Evolutionary conservation across 2,797 vertebrate species (phyloP), one percentile per base, ranked within the genome.

Genomic region (Momotus momota): DNA sequence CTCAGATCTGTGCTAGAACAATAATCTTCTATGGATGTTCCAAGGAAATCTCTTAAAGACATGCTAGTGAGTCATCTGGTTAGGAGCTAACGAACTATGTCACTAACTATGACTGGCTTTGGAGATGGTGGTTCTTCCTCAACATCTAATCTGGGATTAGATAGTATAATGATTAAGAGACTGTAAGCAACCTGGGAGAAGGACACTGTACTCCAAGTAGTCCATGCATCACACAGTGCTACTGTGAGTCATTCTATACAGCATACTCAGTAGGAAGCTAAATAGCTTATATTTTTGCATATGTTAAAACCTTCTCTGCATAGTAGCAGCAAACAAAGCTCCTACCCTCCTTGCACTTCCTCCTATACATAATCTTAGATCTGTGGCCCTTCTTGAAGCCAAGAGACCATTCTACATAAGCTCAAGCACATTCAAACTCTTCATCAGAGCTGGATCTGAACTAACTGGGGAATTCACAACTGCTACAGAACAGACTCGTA

Each of bases 21-120:
- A 84, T 84, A 91, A 95, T 75, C 82, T 73, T 41, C 71, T 61
- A 51, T 6, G 7, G 74, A 93, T 11, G 4, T 82, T 85, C 74
- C 57, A 93, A 87, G 67, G 57, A 93, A 95, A 93, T 89, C 84
- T 95, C 79, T 67, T 94, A 78, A 90, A 73, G 67, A 81, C 41
- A 16, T n/a, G 19, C 19, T 51, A 58, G 45, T 64, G 58, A 95
- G 62, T 88, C 72, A 89, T 74, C 52, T 89, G 62, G 43, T 55
- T 79, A 74, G 74, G 51, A 92, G 84, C 57, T 77, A 89, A 89
- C 26, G 72, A 92, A 83, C 35, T 35, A 35, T 35, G 35, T 35
- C 9, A 15, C n/a, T 65, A 45, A 14, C 35, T 61, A 38, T 20
- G 55, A 41, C 70, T 77, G 57, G 41, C 35, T 92, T 80, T 91